Conservation (phyloP, 2,888 invertebrate genomes). For the Chymomyza fuscimana region DNA sequence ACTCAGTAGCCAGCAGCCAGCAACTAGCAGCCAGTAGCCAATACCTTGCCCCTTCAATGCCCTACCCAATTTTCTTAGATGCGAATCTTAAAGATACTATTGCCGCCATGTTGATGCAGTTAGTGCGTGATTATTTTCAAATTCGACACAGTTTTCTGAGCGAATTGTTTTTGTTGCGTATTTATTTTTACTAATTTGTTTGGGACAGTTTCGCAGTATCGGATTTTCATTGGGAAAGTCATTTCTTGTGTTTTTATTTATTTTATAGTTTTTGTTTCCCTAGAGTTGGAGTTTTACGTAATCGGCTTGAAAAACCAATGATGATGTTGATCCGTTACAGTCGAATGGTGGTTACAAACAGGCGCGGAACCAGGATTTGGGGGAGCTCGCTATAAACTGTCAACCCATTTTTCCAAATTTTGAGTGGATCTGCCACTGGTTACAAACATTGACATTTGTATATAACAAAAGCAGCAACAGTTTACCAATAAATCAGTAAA, state of each 20-base stretch:
- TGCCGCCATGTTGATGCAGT: conserved; percentile 43
- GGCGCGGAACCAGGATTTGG: no score
- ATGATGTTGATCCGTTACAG: neutral
- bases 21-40: neutral
- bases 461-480: neutral
- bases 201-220: conserved; percentile 36
- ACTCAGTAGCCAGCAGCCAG: conserved; percentile 39
- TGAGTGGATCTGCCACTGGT: no score
- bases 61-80: conserved; percentile 42
- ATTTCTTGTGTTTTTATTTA: conserved; percentile 52
- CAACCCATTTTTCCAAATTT: neutral
- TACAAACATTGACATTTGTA: no score
- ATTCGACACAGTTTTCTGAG: conserved; percentile 71
- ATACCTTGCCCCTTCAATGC: conserved; percentile 22
- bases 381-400: no score
- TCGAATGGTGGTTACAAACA: neutral
- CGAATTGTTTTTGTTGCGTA: conserved; percentile 67
- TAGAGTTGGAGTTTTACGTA: conserved; percentile 50
- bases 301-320: conserved; percentile 27
- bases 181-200: conserved; percentile 64
- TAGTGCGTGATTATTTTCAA: conserved; percentile 74
- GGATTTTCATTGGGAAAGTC: conserved; percentile 53
- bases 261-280: neutral
- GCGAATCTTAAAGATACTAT: conserved; percentile 41
- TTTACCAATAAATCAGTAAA: neutral